Base-by-base conservation (phyloP, 2,113 vertebrate species). In the Rhipidura dahli region DNA sequence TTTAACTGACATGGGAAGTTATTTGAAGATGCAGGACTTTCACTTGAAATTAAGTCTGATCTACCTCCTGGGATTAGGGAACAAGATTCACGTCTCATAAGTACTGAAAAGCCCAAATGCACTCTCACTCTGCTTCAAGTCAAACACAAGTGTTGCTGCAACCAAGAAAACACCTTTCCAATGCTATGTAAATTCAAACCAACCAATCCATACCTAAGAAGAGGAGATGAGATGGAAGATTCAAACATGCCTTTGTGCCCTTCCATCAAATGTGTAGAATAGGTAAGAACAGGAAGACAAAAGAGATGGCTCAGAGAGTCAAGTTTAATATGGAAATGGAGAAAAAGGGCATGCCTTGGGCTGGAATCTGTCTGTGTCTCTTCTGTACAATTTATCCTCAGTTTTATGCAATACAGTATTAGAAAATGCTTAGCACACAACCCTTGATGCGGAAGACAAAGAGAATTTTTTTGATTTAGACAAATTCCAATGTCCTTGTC, bases 31-130 rank as follows among this genome's bases (percentile, higher is more conserved):
- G 42, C 51, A 68, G 57, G 59, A 95, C 84, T 91, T 96, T 96
- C 95, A 95, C 83, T 94, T 88, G 93, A 93, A 95, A 96, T 96
- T 95, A 96, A 85, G 53, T 71, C 47, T 96, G 93, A 96, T 96
- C 53, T 95, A 87, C 94, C 94, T 97, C 82, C 93, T 81, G 95
- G 94, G 92, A 90, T 87, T 70, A 79, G 23, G 73, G 66, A 83
- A 63, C 69, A 87, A 77, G 87, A 94, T 39, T 94, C 83, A 61
- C 15, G 6, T 91, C 90, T 86, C 54, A 3, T 35, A 28, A 73
- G 61, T 53, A 49, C 57, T 81, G 78, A 91, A 87, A 93, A 83
- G 78, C 84, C 37, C 5, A 8, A 92, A 69, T 6, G 4, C 26
- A 13, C 53, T 88, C 45, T 76, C 51, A 49, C 81, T 80, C 59